These are phyloP conservation scores for Vulpes ferrilata DNA, from an alignment of 2,113 vertebrate genomes.

Conservation along the genomic window DNA sequence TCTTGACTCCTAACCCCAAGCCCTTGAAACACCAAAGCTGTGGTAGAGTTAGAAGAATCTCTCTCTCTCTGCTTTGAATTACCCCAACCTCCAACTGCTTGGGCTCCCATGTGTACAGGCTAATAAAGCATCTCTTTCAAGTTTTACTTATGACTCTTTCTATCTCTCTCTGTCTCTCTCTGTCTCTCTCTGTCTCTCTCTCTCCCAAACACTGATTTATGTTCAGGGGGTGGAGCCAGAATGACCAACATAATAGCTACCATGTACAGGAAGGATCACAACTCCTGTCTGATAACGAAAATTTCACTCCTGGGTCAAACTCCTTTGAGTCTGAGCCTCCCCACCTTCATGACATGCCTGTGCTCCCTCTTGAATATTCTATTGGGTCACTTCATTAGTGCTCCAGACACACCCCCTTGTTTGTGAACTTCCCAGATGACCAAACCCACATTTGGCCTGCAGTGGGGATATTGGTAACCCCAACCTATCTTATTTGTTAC, in stretches of 20 bases:
- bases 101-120: too few relatives aligned
- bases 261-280: not conserved
- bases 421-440: not conserved
- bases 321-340: not conserved
- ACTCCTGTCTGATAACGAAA: not conserved
- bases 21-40: not conserved
- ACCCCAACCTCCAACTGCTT: not conserved
- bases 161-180: not conserved
- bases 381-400: not conserved
- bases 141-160: not conserved
- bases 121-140: not conserved
- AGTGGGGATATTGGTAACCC: not conserved
- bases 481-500: not conserved
- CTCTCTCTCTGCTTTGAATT: not conserved
- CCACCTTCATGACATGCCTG: not conserved
- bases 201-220: not conserved
- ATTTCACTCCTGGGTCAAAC: not conserved
- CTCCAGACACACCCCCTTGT: not conserved
- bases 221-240: not conserved
- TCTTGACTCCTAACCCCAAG: not conserved
- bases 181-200: not conserved
- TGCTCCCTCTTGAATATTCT: not conserved
- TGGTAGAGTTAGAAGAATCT: not conserved
- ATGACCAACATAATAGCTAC: not conserved
- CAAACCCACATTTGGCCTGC: not conserved